Conservation (phyloP, 53 echinoderm and acorn worm genomes). For the Holothuria scabra region DNA sequence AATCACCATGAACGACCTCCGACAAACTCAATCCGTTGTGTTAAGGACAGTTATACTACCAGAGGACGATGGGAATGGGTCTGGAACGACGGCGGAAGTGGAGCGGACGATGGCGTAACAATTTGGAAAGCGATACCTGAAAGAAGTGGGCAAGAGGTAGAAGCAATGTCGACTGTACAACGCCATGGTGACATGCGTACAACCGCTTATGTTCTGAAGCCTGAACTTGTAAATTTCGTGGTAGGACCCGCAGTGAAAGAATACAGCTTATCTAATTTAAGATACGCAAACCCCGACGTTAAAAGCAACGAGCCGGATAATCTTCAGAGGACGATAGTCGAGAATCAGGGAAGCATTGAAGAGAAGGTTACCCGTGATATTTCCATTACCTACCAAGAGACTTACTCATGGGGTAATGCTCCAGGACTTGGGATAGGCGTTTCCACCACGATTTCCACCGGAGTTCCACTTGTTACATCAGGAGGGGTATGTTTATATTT, state of each 20-base stretch:
- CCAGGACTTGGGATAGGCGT: conserved; percentile 3
- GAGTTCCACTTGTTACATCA: not conserved
- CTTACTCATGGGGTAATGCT: not conserved
- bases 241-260: not conserved
- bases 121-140: not conserved
- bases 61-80: not conserved
- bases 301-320: not conserved
- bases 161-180: not conserved
- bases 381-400: not conserved
- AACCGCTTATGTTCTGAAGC: not conserved
- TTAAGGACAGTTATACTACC: not conserved
- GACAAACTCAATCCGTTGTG: not conserved
- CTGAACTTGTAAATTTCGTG: not conserved
- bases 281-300: not conserved
- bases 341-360: not conserved
- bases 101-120: not conserved
- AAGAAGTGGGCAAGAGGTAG: not conserved
- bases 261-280: not conserved
- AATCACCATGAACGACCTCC: not conserved
- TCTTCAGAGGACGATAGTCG: not conserved
- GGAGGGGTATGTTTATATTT: not conserved
- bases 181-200: not conserved
- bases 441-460: not conserved
- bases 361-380: not conserved
- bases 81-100: conserved; percentile 12